Conservation (phyloP, 1,140 invertebrate species). For the Drosophila lacteicornis region DNA sequence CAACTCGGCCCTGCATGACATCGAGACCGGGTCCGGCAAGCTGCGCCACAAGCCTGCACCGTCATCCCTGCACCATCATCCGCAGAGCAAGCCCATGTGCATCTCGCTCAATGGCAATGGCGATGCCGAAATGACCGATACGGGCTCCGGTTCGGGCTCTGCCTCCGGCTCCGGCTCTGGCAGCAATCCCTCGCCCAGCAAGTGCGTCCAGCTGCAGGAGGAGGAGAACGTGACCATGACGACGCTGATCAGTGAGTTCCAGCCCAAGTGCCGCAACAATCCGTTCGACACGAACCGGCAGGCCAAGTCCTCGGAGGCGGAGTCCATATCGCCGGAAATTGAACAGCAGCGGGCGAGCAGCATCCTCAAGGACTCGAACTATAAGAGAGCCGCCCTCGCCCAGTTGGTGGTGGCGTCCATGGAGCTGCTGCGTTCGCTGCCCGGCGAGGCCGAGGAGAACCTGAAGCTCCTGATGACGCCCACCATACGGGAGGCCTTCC, state of each 20-base stretch:
- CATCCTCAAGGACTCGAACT: slow-evolving; percentile 89
- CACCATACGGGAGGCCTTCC: slow-evolving; percentile 83
- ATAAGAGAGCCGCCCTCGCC: slow-evolving; percentile 78
- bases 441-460: slow-evolving; percentile 80
- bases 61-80: slow-evolving; percentile 6
- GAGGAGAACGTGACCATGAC: slow-evolving; percentile 85
- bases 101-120: slow-evolving; percentile 70
- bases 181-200: slow-evolving; percentile 69
- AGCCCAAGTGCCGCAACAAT: slow-evolving; percentile 86
- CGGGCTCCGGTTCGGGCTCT: slow-evolving; percentile 24
- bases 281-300: slow-evolving; percentile 86
- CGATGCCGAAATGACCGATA: slow-evolving; percentile 32
- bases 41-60: slow-evolving; percentile 39
- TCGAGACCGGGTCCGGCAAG: slow-evolving; percentile 84
- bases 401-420: slow-evolving; percentile 84
- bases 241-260: slow-evolving; percentile 85
- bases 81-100: slow-evolving; percentile 62
- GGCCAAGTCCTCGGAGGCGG: slow-evolving; percentile 85
- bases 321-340: slow-evolving; percentile 89
- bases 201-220: slow-evolving; percentile 69
- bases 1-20: slow-evolving; percentile 85
- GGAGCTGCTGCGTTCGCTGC: slow-evolving; percentile 78
- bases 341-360: slow-evolving; percentile 91
- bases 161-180: slow-evolving; percentile 17
- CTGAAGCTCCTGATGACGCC: slow-evolving; percentile 82